Base-by-base conservation (phyloP, 2,888 invertebrate genomes). In the Lochmaea crataegi region DNA sequence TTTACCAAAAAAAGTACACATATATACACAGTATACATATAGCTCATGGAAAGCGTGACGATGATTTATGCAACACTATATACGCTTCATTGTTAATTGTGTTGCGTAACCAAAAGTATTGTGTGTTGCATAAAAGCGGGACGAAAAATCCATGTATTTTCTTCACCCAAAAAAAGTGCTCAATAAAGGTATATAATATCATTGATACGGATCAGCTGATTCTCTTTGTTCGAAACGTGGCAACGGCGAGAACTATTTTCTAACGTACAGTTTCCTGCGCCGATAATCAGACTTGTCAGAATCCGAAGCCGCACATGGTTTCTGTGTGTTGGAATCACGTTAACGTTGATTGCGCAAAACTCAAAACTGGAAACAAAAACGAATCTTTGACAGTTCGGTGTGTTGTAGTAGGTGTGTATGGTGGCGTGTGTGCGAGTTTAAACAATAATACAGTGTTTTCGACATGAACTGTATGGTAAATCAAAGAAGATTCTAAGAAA, bases 341-440 rank as follows among this genome's bases (percentile, higher is more conserved):
- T 57, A 65, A 65, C 41, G 18, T 60, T 26, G 32, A 45, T 51
- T 56, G 69, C 69, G 69, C 69, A 63, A 53, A 63, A 45, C 63
- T 64, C 41, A 61, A 75, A 71, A 64, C 75, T 63, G 67, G 32
- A 71, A 73, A 71, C 72, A 65, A 73, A 75, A 70, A 64, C 63
- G 65, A 68, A 63, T 72, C 64, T 69, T 77, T 79, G 80, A 80
- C 78, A 79, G 78, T 79, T 77, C 68, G 26, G 76, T 78, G 76
- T 78, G 61, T 63, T 69, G 77, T 80, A 38, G 32, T 38, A 79
- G 80, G 80, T 77, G 80, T 79, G 71, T 53, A 65, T 65, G 32
- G 48, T 51, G 53, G 41, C 63, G 63, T 65, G 32, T 60, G 38
- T 65, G 32, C 64, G 38, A 64, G 68, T 71, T 57, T 4, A 22